Conservation (phyloP, 1,140 invertebrate genomes). For the Drosophila varians region DNA sequence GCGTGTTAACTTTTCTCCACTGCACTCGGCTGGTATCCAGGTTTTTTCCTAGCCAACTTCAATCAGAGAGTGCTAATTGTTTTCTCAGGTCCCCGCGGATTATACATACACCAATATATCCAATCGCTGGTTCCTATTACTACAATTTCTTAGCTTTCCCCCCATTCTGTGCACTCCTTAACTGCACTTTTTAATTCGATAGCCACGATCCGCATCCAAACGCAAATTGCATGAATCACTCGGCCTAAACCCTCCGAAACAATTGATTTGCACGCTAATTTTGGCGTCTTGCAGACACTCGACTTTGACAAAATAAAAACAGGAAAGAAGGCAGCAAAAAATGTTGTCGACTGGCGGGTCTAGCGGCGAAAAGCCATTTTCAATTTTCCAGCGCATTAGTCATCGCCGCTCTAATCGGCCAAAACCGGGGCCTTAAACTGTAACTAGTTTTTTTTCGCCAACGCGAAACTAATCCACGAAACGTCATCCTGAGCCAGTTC, state of each 20-base stretch:
- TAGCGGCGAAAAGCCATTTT: slow-evolving; percentile 55
- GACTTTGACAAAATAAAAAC: slow-evolving; percentile 59
- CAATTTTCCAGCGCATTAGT: slow-evolving; percentile 79
- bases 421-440: slow-evolving; percentile 60
- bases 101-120: neutral
- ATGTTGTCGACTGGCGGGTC: slow-evolving; percentile 33
- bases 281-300: slow-evolving; percentile 67
- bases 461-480: slow-evolving; percentile 46
- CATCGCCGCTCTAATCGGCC: slow-evolving; percentile 55
- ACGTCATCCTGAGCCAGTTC: slow-evolving; percentile 60
- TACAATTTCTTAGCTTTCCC: slow-evolving; percentile 26
- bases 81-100: slow-evolving; percentile 24
- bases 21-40: neutral
- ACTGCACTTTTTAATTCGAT: slow-evolving; percentile 40
- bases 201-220: slow-evolving; percentile 14
- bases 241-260: slow-evolving; percentile 24
- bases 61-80: slow-evolving; percentile 40
- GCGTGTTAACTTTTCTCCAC: neutral
- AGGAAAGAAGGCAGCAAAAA: slow-evolving; percentile 9
- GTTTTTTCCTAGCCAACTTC: slow-evolving; percentile 13
- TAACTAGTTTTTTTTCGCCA: slow-evolving; percentile 68
- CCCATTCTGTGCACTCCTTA: no score
- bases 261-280: slow-evolving; percentile 78
- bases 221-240: slow-evolving; percentile 47
- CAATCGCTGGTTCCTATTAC: neutral